Conservation (phyloP, 2,113 vertebrate genomes). For the Zosterops borbonicus region DNA sequence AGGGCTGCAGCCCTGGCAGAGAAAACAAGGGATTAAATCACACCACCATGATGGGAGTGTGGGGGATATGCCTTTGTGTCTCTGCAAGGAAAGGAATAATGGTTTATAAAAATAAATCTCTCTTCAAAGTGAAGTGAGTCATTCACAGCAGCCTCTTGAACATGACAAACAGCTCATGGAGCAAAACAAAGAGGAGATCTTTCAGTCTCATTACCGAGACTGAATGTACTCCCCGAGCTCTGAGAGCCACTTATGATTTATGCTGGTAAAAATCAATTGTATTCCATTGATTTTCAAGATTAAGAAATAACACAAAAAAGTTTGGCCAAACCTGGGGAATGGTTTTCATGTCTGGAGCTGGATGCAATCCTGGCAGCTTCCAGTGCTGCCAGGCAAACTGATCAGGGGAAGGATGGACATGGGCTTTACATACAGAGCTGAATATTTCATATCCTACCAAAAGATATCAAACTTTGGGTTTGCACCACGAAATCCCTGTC, state of each 20-base stretch:
- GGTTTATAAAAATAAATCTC: conserved; percentile 35
- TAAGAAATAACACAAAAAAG: neutral
- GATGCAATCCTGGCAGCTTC: neutral
- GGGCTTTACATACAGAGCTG: neutral
- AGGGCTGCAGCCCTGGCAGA: rapidly evolving
- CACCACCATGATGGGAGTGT: rapidly evolving
- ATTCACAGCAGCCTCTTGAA: conserved; percentile 24
- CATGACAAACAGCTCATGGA: conserved; percentile 2
- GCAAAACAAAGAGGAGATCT: conserved; percentile 34
- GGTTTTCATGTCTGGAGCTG: neutral
- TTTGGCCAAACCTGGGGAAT: neutral
- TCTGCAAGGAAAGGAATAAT: neutral
- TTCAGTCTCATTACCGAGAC: neutral
- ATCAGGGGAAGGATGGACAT: neutral
- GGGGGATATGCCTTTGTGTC: neutral
- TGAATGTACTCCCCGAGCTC: neutral
- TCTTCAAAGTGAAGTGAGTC: conserved; percentile 38
- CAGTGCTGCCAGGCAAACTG: neutral
- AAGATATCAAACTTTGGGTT: neutral
- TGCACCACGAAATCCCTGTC: neutral
- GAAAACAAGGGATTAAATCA: neutral
- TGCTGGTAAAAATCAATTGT: conserved; percentile 20
- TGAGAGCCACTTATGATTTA: conserved; percentile 28
- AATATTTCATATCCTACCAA: neutral
- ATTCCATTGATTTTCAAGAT: conserved; percentile 17